Evolutionary conservation across 2,888 invertebrate genomes (phyloP).

Genomic region (Rhagium mordax): DNA sequence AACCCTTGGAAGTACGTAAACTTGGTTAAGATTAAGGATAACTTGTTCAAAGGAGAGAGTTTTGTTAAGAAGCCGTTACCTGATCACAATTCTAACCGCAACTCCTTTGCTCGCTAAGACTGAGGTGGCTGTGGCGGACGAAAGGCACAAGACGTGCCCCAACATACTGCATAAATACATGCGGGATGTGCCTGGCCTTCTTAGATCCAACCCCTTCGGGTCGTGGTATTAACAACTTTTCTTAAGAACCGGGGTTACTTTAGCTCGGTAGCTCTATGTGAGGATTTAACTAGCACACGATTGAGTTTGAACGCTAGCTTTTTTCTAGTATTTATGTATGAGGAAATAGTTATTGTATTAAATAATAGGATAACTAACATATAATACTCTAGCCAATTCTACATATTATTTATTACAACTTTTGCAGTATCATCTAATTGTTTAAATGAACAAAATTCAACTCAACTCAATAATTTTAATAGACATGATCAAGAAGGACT

Average conservation of each 20-base stretch:
- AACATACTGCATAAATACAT: constrained; percentile 62
- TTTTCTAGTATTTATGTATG: background rate
- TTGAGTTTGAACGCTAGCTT: background rate
- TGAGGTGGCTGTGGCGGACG: constrained; percentile 44
- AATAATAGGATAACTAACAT: no score
- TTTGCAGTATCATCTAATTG: no score
- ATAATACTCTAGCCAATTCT: no score
- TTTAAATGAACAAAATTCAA: no score
- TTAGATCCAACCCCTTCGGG: constrained; percentile 48
- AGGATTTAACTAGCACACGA: background rate
- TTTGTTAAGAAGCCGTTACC: constrained; percentile 60
- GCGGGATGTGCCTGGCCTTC: constrained; percentile 54
- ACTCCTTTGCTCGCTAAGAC: constrained; percentile 62
- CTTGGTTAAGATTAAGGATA: constrained; percentile 53
- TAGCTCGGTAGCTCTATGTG: constrained; percentile 18
- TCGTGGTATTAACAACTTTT: constrained; percentile 53
- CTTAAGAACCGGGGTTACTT: background rate
- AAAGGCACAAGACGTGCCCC: constrained; percentile 35
- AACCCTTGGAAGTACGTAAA: constrained; percentile 54
- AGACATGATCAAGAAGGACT: no score
- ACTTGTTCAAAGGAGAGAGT: constrained; percentile 60
- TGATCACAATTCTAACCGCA: constrained; percentile 67
- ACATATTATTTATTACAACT: no score
- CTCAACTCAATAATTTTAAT: no score
- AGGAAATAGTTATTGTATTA: no score